These are phyloP conservation scores for Tipula vernalis DNA, from an alignment of 2,888 invertebrate genomes.

Conservation along the genomic window DNA sequence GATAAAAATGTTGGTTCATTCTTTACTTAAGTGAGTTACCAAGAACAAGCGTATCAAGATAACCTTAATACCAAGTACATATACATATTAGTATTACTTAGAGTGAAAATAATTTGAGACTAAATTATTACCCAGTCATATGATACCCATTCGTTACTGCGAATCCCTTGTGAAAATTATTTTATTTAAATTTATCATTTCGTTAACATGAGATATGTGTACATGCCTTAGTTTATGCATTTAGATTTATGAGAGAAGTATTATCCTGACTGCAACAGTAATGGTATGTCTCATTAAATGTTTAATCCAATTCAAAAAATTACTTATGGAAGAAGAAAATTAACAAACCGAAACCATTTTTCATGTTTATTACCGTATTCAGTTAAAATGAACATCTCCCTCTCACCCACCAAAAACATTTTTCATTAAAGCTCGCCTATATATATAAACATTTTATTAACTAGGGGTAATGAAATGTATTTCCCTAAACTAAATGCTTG, in stretches of 20 bases:
- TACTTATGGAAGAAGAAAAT: too few relatives aligned
- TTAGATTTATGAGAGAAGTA: background rate
- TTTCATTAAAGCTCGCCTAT: background rate
- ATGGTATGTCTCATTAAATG: background rate
- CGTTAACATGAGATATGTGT: background rate
- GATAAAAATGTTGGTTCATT: too few relatives aligned
- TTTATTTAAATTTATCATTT: background rate
- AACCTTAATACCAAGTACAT: too few relatives aligned
- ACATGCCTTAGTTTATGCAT: background rate
- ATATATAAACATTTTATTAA: background rate
- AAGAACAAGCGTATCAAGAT: too few relatives aligned
- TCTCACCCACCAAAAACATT: background rate
- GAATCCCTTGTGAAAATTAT: background rate
- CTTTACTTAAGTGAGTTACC: too few relatives aligned
- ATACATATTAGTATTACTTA: too few relatives aligned
- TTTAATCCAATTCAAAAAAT: too few relatives aligned
- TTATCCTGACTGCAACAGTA: background rate
- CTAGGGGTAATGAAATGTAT: background rate
- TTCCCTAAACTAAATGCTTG: background rate
- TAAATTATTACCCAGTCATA: background rate
- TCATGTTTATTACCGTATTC: background rate
- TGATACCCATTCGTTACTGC: background rate
- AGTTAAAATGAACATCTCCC: background rate
- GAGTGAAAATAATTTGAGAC: too few relatives aligned
- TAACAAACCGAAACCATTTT: background rate